Evolutionary conservation across 2,113 vertebrate genomes (phyloP).

Genomic region (Nematolebias whitei): DNA sequence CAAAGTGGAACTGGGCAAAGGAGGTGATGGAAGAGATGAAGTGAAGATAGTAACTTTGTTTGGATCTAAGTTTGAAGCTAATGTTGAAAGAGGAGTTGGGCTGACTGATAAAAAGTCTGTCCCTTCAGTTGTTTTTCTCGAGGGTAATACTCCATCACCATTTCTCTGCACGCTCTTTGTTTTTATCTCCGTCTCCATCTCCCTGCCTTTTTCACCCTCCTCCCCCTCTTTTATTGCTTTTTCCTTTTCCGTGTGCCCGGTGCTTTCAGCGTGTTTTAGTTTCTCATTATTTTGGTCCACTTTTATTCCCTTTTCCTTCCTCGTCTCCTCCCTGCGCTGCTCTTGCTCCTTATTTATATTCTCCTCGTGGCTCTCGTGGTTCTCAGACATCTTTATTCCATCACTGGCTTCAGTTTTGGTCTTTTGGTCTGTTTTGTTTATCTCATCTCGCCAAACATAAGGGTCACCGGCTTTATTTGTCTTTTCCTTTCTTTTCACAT

Average conservation of each 20-base stretch:
- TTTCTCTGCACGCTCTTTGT: slow-evolving; percentile 46
- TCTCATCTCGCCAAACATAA: slow-evolving; percentile 39
- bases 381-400: slow-evolving; percentile 50
- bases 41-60: slow-evolving; percentile 36
- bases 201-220: slow-evolving; percentile 8
- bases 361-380: slow-evolving; percentile 15
- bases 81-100: slow-evolving; percentile 27
- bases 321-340: slow-evolving; percentile 36
- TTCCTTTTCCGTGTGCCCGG: slow-evolving; percentile 27
- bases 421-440: slow-evolving; percentile 35
- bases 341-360: slow-evolving; percentile 47
- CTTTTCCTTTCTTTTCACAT: slow-evolving; percentile 34
- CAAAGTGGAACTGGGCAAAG: slow-evolving; percentile 28
- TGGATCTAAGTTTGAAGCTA: slow-evolving; percentile 21
- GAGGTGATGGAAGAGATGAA: slow-evolving; percentile 42
- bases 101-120: slow-evolving; percentile 60
- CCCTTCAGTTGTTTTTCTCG: slow-evolving; percentile 36
- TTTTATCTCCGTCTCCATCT: slow-evolving; percentile 40
- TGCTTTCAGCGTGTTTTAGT: slow-evolving; percentile 48
- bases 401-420: slow-evolving; percentile 36
- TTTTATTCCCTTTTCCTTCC: slow-evolving; percentile 48
- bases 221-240: slow-evolving; percentile 40
- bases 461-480: slow-evolving; percentile 28
- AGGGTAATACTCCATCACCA: slow-evolving; percentile 45
- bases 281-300: slow-evolving; percentile 51